These are phyloP conservation scores for Hyposmocoma kahamanoa DNA, from an alignment of 1,140 invertebrate genomes.

Conservation along the genomic window DNA sequence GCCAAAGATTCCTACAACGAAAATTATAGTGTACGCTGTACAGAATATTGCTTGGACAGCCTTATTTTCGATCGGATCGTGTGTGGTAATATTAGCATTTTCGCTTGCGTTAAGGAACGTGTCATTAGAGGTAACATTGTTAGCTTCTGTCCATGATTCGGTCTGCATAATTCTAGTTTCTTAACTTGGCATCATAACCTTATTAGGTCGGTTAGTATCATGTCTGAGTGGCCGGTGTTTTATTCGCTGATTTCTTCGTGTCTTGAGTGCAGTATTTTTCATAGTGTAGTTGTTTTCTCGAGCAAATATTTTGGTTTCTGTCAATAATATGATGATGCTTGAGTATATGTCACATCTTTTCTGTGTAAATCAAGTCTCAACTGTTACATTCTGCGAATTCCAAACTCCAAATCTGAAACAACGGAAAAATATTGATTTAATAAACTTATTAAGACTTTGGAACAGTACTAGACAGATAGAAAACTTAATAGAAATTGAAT, in stretches of 20 bases:
- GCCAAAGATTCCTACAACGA: slow-evolving; percentile 89
- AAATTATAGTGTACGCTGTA: slow-evolving; percentile 86
- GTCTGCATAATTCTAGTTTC: slow-evolving; percentile 47
- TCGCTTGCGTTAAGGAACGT: slow-evolving; percentile 23
- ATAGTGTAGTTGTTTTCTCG: background rate
- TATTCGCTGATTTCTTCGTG: background rate
- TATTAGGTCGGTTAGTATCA: slow-evolving; percentile 32
- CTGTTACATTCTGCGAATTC: too few species aligned
- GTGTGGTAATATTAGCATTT: slow-evolving; percentile 25
- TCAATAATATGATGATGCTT: too few species aligned
- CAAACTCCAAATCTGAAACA: too few species aligned
- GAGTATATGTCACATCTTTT: too few species aligned
- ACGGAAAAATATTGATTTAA: too few species aligned
- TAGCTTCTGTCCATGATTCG: slow-evolving; percentile 36
- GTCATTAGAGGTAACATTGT: slow-evolving; percentile 33
- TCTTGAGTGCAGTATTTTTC: background rate
- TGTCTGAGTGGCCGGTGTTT: slow-evolving; percentile 17
- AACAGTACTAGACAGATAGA: too few species aligned
- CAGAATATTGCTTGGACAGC: slow-evolving; percentile 84
- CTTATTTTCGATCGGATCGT: slow-evolving; percentile 76
- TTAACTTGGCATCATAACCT: slow-evolving; percentile 53
- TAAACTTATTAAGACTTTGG: too few species aligned
- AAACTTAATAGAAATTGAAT: too few species aligned
- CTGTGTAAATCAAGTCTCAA: too few species aligned
- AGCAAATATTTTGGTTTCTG: too few species aligned